Conservation (phyloP, 2,888 invertebrate genomes). For the Acronicta alni region DNA sequence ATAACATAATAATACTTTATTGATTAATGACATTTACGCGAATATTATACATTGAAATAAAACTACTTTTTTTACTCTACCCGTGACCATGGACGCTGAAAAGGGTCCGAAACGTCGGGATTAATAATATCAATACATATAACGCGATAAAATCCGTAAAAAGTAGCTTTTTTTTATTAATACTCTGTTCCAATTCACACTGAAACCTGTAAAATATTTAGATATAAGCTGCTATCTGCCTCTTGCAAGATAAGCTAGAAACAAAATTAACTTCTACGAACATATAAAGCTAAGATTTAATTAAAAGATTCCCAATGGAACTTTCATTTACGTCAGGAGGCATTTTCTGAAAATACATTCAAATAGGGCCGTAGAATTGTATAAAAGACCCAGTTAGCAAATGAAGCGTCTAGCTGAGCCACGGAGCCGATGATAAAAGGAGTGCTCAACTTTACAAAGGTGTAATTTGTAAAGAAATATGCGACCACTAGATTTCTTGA, state of each 20-base stretch:
- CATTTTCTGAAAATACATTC: constrained; percentile 51
- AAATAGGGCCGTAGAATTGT: constrained; percentile 56
- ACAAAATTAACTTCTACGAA: constrained; percentile 27
- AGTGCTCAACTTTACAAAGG: constrained; percentile 2
- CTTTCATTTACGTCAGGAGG: constrained; percentile 32
- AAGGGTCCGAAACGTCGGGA: no score
- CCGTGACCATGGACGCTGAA: no score
- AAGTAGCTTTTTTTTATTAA: no score
- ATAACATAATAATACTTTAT: no score
- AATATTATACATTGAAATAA: no score
- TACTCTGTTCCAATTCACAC: no score
- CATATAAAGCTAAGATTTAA: constrained; percentile 60
- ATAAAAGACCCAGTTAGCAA: constrained; percentile 69
- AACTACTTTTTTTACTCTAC: no score
- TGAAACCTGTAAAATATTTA: not conserved
- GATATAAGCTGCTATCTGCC: not conserved
- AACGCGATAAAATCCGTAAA: no score
- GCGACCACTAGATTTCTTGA: no score
- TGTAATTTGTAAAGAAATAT: no score
- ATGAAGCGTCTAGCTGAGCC: constrained; percentile 58
- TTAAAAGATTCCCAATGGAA: constrained; percentile 60
- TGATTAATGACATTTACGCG: no score
- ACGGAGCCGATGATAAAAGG: constrained; percentile 5
- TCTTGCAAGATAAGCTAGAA: constrained; percentile 1
- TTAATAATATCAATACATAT: no score